Evolutionary conservation across 2,888 invertebrate species (phyloP).

Genomic region (Molorchus minor): DNA sequence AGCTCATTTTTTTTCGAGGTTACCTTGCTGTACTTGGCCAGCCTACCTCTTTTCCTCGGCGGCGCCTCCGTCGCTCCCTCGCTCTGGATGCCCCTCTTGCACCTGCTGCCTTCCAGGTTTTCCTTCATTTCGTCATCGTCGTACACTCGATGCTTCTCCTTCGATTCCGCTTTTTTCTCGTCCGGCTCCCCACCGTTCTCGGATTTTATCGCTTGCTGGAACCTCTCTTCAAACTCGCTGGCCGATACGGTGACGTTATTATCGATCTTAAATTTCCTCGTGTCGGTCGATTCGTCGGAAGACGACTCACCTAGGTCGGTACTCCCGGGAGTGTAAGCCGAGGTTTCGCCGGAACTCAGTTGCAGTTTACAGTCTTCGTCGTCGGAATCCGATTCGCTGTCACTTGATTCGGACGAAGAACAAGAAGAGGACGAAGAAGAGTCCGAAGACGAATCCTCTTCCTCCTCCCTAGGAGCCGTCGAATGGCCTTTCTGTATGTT

Average conservation of each 20-base stretch:
- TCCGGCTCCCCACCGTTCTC: neutral
- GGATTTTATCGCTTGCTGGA: neutral
- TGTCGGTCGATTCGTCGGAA: neutral
- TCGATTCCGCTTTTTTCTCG: neutral
- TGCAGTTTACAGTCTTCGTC: slow-evolving; percentile 9
- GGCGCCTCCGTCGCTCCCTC: neutral
- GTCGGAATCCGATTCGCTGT: slow-evolving; percentile 25
- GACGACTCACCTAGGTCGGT: neutral
- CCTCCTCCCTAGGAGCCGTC: neutral
- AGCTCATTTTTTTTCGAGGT: neutral
- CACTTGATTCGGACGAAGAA: slow-evolving; percentile 16
- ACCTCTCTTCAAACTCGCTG: neutral
- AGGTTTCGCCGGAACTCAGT: slow-evolving; percentile 8
- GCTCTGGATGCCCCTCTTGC: neutral
- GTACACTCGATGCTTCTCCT: no score
- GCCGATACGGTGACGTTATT: neutral
- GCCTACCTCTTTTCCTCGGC: neutral
- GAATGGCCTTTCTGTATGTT: neutral
- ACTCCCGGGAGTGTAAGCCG: slow-evolving; percentile 5
- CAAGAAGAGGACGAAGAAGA: slow-evolving; percentile 16
- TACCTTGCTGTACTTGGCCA: neutral
- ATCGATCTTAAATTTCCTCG: neutral
- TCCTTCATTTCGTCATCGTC: slow-evolving; percentile 18
- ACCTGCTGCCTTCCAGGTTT: slow-evolving; percentile 1
- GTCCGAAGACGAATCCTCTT: neutral